Evolutionary conservation across 1,140 invertebrate genomes (phyloP).

Genomic region (Coboldia fuscipes): DNA sequence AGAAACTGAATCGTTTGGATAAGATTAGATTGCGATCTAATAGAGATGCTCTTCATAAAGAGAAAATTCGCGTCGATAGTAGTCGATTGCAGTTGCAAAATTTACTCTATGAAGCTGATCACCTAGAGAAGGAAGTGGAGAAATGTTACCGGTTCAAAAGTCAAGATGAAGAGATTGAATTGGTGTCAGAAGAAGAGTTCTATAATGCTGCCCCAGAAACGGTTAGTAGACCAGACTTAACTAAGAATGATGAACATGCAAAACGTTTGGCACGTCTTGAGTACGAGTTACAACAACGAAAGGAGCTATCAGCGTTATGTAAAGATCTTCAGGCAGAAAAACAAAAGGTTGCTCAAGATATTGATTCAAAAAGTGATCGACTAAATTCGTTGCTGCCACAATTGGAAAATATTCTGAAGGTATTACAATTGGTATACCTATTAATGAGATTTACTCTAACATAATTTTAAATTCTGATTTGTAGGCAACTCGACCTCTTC

Average conservation of each 20-base stretch:
- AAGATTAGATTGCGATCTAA: conserved; percentile 66
- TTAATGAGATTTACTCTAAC: conserved; percentile 1
- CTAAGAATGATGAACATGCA: conserved; percentile 50
- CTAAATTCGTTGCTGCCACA: conserved; percentile 65
- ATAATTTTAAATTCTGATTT: conserved; percentile 13
- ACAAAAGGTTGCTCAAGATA: conserved; percentile 48
- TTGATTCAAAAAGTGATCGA: conserved; percentile 56
- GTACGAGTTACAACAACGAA: conserved; percentile 79
- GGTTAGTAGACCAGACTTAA: conserved; percentile 46
- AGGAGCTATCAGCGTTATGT: conserved; percentile 55
- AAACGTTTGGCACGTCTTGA: conserved; percentile 67
- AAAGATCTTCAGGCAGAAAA: conserved; percentile 55
- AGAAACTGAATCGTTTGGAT: conserved; percentile 77
- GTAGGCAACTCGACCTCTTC: conserved; percentile 70
- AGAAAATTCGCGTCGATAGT: conserved; percentile 73
- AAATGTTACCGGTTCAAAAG: conserved; percentile 90
- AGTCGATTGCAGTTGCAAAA: conserved; percentile 83
- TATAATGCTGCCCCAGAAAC: conserved; percentile 55
- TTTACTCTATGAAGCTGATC: conserved; percentile 83
- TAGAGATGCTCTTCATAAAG: conserved; percentile 51
- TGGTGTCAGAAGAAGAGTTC: conserved; percentile 68
- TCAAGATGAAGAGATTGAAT: conserved; percentile 79
- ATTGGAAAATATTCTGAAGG: conserved; percentile 46
- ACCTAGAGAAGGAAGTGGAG: conserved; percentile 80
- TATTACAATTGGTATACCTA: conserved; percentile 11